Evolutionary conservation across 2,113 vertebrate species (phyloP), one percentile per base, ranked within the genome.

Genomic region (Desmodus rotundus): DNA sequence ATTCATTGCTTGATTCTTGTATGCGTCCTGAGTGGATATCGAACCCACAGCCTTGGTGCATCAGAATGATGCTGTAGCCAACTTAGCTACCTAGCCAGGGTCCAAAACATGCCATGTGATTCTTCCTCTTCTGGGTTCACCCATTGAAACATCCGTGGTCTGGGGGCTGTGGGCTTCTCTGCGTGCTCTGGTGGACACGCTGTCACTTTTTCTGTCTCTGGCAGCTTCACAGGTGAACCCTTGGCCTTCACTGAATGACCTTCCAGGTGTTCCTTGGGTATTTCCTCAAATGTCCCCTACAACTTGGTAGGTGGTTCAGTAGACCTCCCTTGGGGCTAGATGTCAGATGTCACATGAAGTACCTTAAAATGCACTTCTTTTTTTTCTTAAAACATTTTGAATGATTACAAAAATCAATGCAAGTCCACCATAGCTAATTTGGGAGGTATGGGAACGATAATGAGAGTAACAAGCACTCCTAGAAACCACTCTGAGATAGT

Each of bases 351-450:
- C 56, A 68, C 47, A 74, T n/a, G 4, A 33, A 63, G 24, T 61
- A 38, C 8, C 28, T 81, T 70, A 41, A 22, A 26, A 26, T 65
- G 22, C 0, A 38, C 2, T 14, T 4, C n/a, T n/a, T 6, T 45
- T 87, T 76, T 70, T 87, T 70, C 68, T 61, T 50, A 93, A 56
- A 84, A 52, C 33, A 74, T 31, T 80, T 87, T 93, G 50, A 24
- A 81, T 80, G 91, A 86, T 87, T 24, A 84, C 77, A 77, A 61
- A 61, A 41, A 38, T 14, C 14, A 54, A 3, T 61, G 14, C 36
- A 24, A 61, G 19, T 68, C 41, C 31, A 67, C 31, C 14, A 1
- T 77, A 94, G 15, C 2, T 77, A 28, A 77, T 67, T 89, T 65
- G 9, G 45, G 31, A 87, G 87, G 73, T 72, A 36, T 14, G 50